phyloP scores from a whole-genome alignment of 37 sponge, comb jelly and placozoan genomes.

The Chondrosia reniformis region DNA sequence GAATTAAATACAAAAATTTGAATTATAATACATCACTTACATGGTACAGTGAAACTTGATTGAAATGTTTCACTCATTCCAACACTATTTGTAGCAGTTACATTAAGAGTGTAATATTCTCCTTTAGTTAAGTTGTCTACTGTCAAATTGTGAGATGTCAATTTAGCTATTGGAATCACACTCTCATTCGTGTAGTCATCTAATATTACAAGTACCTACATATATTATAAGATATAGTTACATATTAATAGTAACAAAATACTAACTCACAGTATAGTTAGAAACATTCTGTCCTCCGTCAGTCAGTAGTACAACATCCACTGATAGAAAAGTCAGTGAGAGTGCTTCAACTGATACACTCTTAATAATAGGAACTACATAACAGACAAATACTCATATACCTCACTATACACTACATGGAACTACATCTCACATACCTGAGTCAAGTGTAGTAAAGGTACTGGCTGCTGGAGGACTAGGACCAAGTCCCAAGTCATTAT shows the following conservation, averaged over 20 bases:
- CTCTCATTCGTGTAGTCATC: too few relatives aligned
- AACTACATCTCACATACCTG: neutral
- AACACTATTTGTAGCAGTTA: neutral
- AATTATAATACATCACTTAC: neutral
- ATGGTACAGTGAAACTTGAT: neutral
- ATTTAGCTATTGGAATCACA: too few relatives aligned
- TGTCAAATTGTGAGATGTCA: too few relatives aligned
- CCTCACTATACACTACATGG: neutral
- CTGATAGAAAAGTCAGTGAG: neutral
- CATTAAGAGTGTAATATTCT: neutral
- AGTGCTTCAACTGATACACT: constrained; percentile 1
- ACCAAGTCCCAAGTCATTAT: neutral
- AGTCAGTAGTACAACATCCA: constrained; percentile 6
- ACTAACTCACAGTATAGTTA: constrained; percentile 8
- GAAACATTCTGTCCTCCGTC: constrained; percentile 21
- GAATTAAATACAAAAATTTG: neutral
- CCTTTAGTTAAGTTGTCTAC: too few relatives aligned
- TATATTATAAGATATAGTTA: too few relatives aligned
- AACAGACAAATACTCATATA: neutral
- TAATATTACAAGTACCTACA: too few relatives aligned
- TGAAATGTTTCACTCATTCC: neutral
- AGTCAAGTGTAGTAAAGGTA: neutral
- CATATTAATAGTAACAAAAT: too few relatives aligned
- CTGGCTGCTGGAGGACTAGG: constrained; percentile 7
- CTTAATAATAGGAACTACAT: constrained; percentile 10